Base-by-base conservation (phyloP, 2,797 vertebrate species). In the Sebastiscus tertius region DNA sequence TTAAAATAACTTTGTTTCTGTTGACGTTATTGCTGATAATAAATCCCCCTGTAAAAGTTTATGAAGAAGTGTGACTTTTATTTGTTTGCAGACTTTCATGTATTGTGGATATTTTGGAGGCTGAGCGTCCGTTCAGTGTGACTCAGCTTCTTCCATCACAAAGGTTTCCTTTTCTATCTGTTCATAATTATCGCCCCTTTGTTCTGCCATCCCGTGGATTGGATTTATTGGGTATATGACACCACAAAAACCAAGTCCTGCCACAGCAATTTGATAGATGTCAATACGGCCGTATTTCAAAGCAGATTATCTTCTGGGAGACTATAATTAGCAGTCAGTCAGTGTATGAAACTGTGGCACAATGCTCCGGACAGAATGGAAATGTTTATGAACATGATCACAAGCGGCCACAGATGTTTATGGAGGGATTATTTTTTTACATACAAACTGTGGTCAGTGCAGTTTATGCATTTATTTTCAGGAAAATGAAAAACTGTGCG, bases 321-420 rank as follows among this genome's bases (percentile, higher is more conserved):
- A 56, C 59, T 60, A 14, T 70, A 71, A 82, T 82, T 34, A 76
- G 56, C 55, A 75, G 72, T 6, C 64, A 60, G 42, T 69, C 59
- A 72, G 67, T 16, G 65, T 54, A 56, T 71, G 39, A 72, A 72
- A 33, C 60, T 58, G 26, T 29, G 58, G 64, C 67, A n/a, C 73
- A 68, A 16, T 46, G 62, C 49, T 75, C 59, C 20, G 82, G 68
- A 76, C 75, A 7, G 56, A 55, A 82, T 82, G 83, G 74, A 84
- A 80, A 83, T 87, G 83, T 88, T 84, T 87, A 66, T 67, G 80
- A 84, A 39, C 20, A 26, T 62, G 77, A 84, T 80, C 63, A 61
- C 29, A 31, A 83, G 72, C 33, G 6, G 49, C 75, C 82, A 56
- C 78, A 80, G 69, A 76, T 83, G 82, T 88, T 88, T 85, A 83